Base-by-base conservation (phyloP, 2,888 invertebrate genomes). In the Geotrupes spiniger region DNA sequence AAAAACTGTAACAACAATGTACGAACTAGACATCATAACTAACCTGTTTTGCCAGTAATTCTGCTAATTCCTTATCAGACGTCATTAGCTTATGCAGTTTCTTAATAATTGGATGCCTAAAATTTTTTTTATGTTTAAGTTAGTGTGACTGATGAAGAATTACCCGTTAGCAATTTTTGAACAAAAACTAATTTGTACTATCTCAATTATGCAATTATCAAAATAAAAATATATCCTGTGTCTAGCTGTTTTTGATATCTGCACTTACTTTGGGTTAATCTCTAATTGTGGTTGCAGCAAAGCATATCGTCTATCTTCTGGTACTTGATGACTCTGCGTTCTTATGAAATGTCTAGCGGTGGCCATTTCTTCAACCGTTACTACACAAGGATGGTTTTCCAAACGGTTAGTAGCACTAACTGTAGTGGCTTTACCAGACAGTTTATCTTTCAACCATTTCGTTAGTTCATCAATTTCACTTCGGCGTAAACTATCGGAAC, bases 301-400 rank as follows among this genome's bases (percentile, higher is more conserved):
- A 1, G 89, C 87, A 66, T 85, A 92, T 63, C 92, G 81, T 67
- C 88, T 87, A 62, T 93, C 92, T 62, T 95, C 92, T 0, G 85
- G 82, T 45, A 92, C 71, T 61, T 82, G 83, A 59, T 86, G 85
- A 42, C 92, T 86, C 63, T 94, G 92, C 0, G 94, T 93, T 44
- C 91, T 82, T 44, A 97, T 84, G 65, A 97, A 96, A 73, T 97
- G 96, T 36, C 98, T 78, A 0, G 97, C 96, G 1, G 94, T 90
- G 0, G 92, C 96, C 94, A 97, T 96, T 74, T 98, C 96, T 58
- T 90, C 91, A 0, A 97, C 94, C 0, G 94, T 94, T 1, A 98
- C 83, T 1, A 96, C 90, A 69, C 96, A 97, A 0, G 98, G 97
- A 75, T 98, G 93, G 1, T 83, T 80, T 60, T 92, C 92, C 31